Evolutionary conservation across 2,888 invertebrate genomes (phyloP), one percentile per base, ranked within the genome.

Genomic region (Brachyptera putata): DNA sequence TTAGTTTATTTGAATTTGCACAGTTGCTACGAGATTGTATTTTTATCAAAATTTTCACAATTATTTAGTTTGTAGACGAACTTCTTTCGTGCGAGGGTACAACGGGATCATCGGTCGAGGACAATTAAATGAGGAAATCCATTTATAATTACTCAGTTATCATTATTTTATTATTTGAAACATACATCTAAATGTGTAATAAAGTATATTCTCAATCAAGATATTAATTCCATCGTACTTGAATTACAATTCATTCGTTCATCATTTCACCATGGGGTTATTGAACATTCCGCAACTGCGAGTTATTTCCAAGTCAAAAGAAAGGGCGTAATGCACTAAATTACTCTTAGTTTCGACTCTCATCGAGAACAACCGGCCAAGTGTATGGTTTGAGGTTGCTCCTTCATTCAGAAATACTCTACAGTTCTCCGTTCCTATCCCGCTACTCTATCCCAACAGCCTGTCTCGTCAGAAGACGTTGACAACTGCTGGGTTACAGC

Each of bases 361-460:
- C 59, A 50, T 59, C 59, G 30, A 13, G 55, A 16, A 11, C 59
- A 53, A 55, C 55, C 55, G 30, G 39, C 59, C 59, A 43, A 39
- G 14, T 22, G 36, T 34, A 24, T 55, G 59, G 59, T 59, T 59
- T 59, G 13, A 39, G 41, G 39, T 53, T 26, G 59, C 37, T 13
- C 55, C 43, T 37, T 59, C 59, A 59, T 59, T 4, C 37, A 21
- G 50, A 43, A 21, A 21, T 14, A 25, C 39, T 37, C 4, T 13
- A 22, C 14, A 26, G 26, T 26, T 26, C 50, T 14, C 50, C 25
- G 2, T 30, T 14, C 50, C 30, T 9, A 21, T 14, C 34, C 30
- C 14, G 48, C n/a, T 16, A 3, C 46, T 13, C 3, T 16, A 21
- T 3, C 16, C 2, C 9, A 18, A 2, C 41, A 41, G n/a, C n/a